A percentile compares a stretch with the other conserved stretches of the same genome.
phyloP scores from a whole-genome alignment of 1,140 invertebrate genomes.

The Anagrus nilaparvatae region DNA sequence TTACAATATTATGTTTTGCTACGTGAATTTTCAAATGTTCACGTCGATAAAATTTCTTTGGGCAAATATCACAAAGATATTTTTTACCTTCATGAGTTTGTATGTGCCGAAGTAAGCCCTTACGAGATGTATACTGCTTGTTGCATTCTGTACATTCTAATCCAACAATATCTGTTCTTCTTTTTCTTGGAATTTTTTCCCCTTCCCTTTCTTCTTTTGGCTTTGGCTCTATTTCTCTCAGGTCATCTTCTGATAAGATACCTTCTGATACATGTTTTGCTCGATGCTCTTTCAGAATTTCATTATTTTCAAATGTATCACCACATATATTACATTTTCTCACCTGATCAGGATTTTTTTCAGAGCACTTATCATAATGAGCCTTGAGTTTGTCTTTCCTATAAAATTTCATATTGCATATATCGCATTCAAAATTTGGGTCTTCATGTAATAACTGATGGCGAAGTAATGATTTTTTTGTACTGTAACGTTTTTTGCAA shows the following conservation, averaged over 20 bases:
- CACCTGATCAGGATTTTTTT: slow-evolving; percentile 41
- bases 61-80: slow-evolving; percentile 54
- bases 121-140: slow-evolving; percentile 53
- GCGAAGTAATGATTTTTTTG: slow-evolving; percentile 37
- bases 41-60: slow-evolving; percentile 55
- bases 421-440: slow-evolving; percentile 41
- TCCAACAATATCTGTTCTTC: slow-evolving; percentile 39
- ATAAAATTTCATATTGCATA: slow-evolving; percentile 40
- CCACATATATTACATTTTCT: slow-evolving; percentile 40
- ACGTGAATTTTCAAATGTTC: slow-evolving; percentile 47
- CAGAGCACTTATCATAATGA: slow-evolving; percentile 40
- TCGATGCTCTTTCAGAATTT: slow-evolving; percentile 33
- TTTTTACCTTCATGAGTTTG: slow-evolving; percentile 56
- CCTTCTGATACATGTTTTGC: slow-evolving; percentile 38
- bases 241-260: slow-evolving; percentile 37
- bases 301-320: slow-evolving; percentile 39
- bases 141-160: slow-evolving; percentile 46
- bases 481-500: slow-evolving; percentile 39
- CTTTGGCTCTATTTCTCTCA: slow-evolving; percentile 35
- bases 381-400: slow-evolving; percentile 40
- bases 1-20: slow-evolving; percentile 41
- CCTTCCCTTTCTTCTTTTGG: slow-evolving; percentile 29
- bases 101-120: slow-evolving; percentile 48
- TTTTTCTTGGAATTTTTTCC: slow-evolving; percentile 31
- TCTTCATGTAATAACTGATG: slow-evolving; percentile 39